Evolutionary conservation across 2,113 vertebrate genomes (phyloP).

Genomic region (Actenoides hombroni): DNA sequence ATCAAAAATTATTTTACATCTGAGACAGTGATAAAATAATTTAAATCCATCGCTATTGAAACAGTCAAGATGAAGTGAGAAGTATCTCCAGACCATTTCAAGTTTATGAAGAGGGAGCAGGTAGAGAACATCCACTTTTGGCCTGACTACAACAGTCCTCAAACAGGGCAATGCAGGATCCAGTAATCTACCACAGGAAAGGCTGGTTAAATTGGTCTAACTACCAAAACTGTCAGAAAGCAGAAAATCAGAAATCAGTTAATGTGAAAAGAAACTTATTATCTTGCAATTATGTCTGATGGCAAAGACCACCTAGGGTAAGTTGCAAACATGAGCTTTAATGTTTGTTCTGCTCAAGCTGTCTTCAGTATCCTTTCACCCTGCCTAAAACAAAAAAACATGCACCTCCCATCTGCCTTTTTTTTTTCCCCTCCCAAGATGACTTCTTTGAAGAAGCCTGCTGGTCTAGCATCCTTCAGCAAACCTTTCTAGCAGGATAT

Average conservation of each 20-base stretch:
- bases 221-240: not conserved
- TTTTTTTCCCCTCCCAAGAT: not conserved
- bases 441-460: not conserved
- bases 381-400: not conserved
- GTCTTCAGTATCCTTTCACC: not conserved
- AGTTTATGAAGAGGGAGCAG: not conserved
- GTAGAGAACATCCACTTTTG: not conserved
- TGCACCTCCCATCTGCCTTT: not conserved
- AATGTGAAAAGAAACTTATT: not conserved
- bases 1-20: not conserved
- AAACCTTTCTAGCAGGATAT: not conserved
- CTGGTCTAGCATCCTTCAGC: not conserved
- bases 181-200: not conserved
- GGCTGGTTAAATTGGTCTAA: not conserved
- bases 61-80: not conserved
- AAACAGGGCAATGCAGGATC: not conserved
- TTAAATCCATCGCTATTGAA: not conserved
- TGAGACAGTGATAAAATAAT: not conserved
- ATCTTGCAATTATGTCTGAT: not conserved
- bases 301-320: not conserved
- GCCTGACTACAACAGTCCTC: not conserved
- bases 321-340: not conserved
- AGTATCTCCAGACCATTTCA: not conserved
- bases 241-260: not conserved
- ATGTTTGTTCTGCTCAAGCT: not conserved